Evolutionary conservation across 2,888 invertebrate genomes (phyloP).

Genomic region (Scaptodrosophila latifasciaeformis): DNA sequence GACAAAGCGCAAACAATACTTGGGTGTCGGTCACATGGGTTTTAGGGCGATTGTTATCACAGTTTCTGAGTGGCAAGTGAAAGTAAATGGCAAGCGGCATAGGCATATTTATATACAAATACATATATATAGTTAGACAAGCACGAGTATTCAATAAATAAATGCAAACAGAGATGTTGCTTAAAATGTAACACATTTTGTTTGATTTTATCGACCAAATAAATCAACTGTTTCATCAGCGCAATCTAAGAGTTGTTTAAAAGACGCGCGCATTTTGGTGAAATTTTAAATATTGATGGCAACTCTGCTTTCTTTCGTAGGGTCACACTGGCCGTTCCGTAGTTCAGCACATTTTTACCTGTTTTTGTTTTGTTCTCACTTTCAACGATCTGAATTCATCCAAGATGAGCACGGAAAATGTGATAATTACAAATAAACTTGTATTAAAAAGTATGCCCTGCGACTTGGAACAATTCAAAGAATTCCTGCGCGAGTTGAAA

Average conservation of each 20-base stretch:
- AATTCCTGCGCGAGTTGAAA: slow-evolving; percentile 41
- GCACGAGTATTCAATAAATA: background rate
- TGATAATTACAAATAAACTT: slow-evolving; percentile 40
- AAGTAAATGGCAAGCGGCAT: slow-evolving; percentile 27
- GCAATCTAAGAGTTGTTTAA: background rate
- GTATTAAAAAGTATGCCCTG: slow-evolving; percentile 65
- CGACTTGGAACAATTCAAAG: slow-evolving; percentile 45
- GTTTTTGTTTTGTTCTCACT: background rate
- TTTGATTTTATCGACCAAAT: slow-evolving; percentile 51
- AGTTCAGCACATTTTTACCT: background rate
- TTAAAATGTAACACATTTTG: background rate
- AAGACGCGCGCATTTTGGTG: slow-evolving; percentile 2
- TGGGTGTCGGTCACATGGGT: background rate
- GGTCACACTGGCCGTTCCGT: background rate
- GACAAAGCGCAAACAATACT: background rate
- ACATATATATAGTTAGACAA: background rate
- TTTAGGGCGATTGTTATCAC: slow-evolving; percentile 1
- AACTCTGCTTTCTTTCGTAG: background rate
- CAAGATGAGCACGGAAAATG: slow-evolving; percentile 16
- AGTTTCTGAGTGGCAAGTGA: slow-evolving; percentile 18
- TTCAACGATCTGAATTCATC: background rate
- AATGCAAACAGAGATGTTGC: background rate
- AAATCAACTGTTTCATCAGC: background rate
- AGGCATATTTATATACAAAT: slow-evolving; percentile 8
- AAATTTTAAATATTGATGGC: no score